phyloP scores from a whole-genome alignment of 2,113 vertebrate genomes.

The Charadrius vociferus region DNA sequence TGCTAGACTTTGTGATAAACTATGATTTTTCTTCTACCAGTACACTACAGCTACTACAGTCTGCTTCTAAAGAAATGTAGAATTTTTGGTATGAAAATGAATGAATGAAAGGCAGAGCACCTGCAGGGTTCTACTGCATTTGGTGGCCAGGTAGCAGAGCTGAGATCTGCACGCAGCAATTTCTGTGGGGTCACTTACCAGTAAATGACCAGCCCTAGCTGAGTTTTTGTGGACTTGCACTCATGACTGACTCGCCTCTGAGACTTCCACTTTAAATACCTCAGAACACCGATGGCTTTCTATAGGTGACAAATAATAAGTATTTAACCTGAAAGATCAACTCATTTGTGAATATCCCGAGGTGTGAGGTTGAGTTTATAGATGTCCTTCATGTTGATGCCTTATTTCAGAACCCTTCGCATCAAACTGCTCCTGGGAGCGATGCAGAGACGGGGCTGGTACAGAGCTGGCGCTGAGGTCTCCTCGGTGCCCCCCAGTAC shows the following conservation, averaged over 20 bases:
- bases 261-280: neutral
- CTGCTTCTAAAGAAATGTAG: neutral
- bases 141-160: neutral
- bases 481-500: neutral
- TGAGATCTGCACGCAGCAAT: neutral
- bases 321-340: neutral
- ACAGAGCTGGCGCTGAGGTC: too few species aligned
- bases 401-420: neutral
- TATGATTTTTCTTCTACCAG: neutral
- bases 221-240: neutral
- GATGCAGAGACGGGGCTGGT: too few species aligned
- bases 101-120: neutral
- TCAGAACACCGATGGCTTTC: neutral
- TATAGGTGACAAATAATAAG: neutral
- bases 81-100: neutral
- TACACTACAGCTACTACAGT: neutral
- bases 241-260: neutral
- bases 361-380: too few species aligned
- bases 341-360: neutral
- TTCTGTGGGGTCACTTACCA: neutral
- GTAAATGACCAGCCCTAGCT: neutral
- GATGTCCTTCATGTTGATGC: rapidly evolving
- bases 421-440: neutral
- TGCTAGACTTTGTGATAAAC: neutral
- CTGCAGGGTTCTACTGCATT: neutral